These are phyloP conservation scores for Taurulus bubalis DNA, from an alignment of 2,113 vertebrate genomes.

Conservation along the genomic window DNA sequence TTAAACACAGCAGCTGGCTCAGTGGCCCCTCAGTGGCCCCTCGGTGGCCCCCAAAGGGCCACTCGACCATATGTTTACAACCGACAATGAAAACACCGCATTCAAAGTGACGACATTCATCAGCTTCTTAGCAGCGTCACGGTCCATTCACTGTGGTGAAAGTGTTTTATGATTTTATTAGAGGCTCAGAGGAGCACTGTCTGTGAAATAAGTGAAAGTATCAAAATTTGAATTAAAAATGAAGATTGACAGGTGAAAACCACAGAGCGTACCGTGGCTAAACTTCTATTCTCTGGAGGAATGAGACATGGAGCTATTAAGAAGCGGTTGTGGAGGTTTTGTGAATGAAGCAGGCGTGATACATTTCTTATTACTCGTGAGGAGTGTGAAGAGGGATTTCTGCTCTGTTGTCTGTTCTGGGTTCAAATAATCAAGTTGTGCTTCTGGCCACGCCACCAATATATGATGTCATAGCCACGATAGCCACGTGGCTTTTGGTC, in stretches of 20 bases:
- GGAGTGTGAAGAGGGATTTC: background rate
- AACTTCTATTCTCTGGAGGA: background rate
- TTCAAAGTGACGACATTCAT: conserved; percentile 32
- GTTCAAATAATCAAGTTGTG: background rate
- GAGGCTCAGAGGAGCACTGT: conserved; percentile 25
- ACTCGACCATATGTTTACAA: conserved; percentile 52
- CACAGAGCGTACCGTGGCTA: conserved; percentile 2
- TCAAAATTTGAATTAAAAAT: conserved; percentile 7
- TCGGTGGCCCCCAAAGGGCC: conserved; percentile 25
- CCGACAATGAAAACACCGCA: conserved; percentile 36
- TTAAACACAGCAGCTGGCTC: conserved; percentile 52
- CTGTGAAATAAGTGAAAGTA: conserved; percentile 16
- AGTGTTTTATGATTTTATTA: conserved; percentile 43
- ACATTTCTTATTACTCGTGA: background rate
- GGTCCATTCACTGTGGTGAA: conserved; percentile 35
- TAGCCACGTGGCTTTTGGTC: background rate
- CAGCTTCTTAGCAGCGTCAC: conserved; percentile 55
- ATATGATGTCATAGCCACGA: background rate
- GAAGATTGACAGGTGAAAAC: conserved; percentile 15
- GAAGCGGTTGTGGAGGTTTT: conserved; percentile 16
- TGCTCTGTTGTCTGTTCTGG: conserved; percentile 16
- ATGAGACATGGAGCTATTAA: conserved; percentile 35
- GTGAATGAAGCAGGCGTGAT: conserved; percentile 10
- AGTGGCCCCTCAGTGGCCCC: conserved; percentile 23
- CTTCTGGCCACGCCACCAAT: background rate